Evolutionary conservation across 2,888 invertebrate genomes (phyloP).

Genomic region (Trachelus tabidus): DNA sequence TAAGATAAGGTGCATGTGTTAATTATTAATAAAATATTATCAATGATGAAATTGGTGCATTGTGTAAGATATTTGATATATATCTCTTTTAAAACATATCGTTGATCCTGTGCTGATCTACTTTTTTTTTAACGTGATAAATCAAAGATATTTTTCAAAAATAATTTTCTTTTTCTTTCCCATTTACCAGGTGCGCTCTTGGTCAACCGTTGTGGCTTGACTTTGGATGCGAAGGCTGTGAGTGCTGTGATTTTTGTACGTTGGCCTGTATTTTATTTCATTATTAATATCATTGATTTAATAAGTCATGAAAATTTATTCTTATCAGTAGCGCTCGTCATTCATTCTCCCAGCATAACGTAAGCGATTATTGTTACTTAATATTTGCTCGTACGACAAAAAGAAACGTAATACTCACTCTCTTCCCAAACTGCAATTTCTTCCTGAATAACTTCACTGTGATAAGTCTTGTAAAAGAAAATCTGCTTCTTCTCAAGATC

Average conservation of each 20-base stretch:
- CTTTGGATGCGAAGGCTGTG: constrained; percentile 45
- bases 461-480: constrained; percentile 77
- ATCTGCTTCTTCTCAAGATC: constrained; percentile 72
- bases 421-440: constrained; percentile 79
- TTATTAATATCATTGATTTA: neutral
- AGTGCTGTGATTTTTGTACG: constrained; percentile 49
- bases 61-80: neutral
- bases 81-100: too few relatives aligned
- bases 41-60: neutral
- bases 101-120: too few relatives aligned
- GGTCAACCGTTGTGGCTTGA: constrained; percentile 50
- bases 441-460: constrained; percentile 79
- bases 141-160: neutral
- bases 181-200: constrained; percentile 57
- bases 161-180: neutral
- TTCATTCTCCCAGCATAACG: neutral
- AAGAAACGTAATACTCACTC: constrained; percentile 69
- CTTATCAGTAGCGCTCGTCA: neutral
- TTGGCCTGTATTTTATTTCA: constrained; percentile 22
- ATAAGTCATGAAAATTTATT: neutral
- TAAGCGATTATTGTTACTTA: neutral
- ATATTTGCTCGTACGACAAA: neutral
- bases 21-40: neutral
- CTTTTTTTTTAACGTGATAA: neutral
- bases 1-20: neutral